Evolutionary conservation across 2,888 invertebrate genomes (phyloP).

Genomic region (Dicyrtomina minuta): DNA sequence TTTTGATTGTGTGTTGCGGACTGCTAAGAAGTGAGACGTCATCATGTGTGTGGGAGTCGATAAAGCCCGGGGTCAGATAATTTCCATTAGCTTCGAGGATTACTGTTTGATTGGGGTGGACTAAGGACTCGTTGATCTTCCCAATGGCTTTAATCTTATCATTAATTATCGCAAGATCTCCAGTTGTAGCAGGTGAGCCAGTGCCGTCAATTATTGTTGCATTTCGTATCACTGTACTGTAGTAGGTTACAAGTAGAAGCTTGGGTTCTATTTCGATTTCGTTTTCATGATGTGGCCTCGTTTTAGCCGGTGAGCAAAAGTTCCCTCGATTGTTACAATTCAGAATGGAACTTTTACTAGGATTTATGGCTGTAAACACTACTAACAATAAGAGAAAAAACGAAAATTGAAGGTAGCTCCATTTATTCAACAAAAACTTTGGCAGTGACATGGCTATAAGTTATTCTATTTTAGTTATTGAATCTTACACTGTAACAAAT

Average conservation of each 20-base stretch:
- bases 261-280: background rate
- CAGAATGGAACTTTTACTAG: too few relatives aligned
- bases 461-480: too few relatives aligned
- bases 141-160: conserved; percentile 37
- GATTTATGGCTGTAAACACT: too few relatives aligned
- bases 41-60: conserved; percentile 51
- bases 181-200: conserved; percentile 39
- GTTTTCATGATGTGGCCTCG: too few relatives aligned
- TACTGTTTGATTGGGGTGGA: conserved; percentile 17
- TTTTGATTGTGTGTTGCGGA: conserved; percentile 43
- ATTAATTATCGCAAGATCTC: conserved; percentile 37
- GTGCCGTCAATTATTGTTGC: conserved; percentile 48
- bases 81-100: conserved; percentile 32
- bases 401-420: too few relatives aligned
- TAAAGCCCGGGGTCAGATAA: conserved; percentile 48
- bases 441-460: too few relatives aligned
- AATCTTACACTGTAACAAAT: too few relatives aligned
- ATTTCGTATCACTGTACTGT: conserved; percentile 36
- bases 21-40: conserved; percentile 45
- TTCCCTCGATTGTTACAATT: too few relatives aligned
- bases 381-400: too few relatives aligned
- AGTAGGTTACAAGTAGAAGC: background rate
- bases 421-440: too few relatives aligned
- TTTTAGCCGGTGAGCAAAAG: too few relatives aligned
- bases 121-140: conserved; percentile 7